phyloP scores from a whole-genome alignment of 2,888 invertebrate genomes.

The Aelia acuminata region DNA sequence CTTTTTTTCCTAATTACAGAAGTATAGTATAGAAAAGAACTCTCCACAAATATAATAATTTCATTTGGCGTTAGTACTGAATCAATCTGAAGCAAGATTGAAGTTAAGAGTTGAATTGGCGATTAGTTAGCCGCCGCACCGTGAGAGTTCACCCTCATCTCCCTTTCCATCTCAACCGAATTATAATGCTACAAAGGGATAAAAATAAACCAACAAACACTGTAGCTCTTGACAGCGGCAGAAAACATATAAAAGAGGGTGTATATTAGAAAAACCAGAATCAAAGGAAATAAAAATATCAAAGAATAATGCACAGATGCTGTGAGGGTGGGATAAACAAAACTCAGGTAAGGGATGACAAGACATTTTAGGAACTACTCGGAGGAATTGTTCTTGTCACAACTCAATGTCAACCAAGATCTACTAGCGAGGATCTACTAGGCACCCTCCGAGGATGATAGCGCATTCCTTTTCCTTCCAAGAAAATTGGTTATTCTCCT shows the following conservation, averaged over 20 bases:
- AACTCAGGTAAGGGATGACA: constrained; percentile 38
- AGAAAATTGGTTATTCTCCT: no score
- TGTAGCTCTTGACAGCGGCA: not conserved
- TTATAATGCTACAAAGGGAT: no score
- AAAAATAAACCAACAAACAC: no score
- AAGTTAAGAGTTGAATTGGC: not conserved
- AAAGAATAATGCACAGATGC: constrained; percentile 7
- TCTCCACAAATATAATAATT: not conserved
- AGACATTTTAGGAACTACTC: not conserved
- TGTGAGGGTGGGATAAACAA: not conserved
- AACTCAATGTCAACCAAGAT: not conserved
- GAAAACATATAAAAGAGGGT: not conserved
- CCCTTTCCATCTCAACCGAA: not conserved
- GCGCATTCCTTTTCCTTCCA: no score
- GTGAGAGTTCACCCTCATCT: not conserved
- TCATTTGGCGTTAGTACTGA: no score
- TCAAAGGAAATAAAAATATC: not conserved
- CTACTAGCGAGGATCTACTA: not conserved
- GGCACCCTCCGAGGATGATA: no score
- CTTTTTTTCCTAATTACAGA: no score
- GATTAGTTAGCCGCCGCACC: not conserved
- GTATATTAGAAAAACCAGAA: not conserved
- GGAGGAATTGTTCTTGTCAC: not conserved
- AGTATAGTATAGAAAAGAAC: no score
- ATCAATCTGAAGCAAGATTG: no score